phyloP scores from a whole-genome alignment of 2,113 vertebrate species.

The Daubentonia madagascariensis region DNA sequence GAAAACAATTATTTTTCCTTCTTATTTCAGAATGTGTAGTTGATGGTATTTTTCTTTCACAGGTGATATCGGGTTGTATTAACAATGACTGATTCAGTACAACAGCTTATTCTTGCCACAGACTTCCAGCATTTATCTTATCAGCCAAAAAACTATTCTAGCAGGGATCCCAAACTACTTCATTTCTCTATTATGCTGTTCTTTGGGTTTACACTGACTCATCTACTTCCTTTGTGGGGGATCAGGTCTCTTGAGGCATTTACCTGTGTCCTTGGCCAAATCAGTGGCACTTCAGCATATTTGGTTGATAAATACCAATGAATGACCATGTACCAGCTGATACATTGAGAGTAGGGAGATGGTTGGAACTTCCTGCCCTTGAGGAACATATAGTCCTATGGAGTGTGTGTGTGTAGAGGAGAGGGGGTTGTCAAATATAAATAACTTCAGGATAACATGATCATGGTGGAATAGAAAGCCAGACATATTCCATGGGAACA shows the following conservation, averaged over 20 bases:
- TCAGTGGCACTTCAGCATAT: not conserved
- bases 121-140: not conserved
- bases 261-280: not conserved
- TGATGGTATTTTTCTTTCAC: not conserved
- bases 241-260: not conserved
- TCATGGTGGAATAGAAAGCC: not conserved
- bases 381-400: not conserved
- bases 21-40: not conserved
- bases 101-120: not conserved
- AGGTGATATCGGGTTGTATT: not conserved
- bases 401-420: too few species aligned
- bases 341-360: not conserved
- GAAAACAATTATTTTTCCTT: not conserved
- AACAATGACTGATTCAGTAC: not conserved
- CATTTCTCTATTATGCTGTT: not conserved
- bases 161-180: not conserved
- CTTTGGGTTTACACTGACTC: not conserved
- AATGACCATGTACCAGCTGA: not conserved
- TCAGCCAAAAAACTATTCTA: not conserved
- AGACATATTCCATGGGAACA: not conserved
- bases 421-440: not conserved
- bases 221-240: not conserved
- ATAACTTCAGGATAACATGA: not conserved
- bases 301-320: not conserved
- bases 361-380: not conserved